A percentile compares a stretch with the other conserved stretches of the same genome.
These are phyloP conservation scores for Gavia stellata DNA, from an alignment of 2,113 vertebrate genomes.

Conservation along the genomic window DNA sequence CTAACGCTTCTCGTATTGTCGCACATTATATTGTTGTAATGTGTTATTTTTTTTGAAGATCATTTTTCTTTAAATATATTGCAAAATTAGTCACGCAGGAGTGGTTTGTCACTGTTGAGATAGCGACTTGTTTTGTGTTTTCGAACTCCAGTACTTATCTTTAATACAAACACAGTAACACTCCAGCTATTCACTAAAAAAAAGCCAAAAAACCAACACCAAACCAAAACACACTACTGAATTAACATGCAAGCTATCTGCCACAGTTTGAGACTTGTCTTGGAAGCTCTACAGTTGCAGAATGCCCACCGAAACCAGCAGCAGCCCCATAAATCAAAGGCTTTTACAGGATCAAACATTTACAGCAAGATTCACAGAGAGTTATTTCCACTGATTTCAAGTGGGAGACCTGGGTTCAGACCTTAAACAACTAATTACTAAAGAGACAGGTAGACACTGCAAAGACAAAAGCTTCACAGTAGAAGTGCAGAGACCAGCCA, in stretches of 20 bases:
- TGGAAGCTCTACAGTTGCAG: neutral
- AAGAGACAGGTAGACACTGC: neutral
- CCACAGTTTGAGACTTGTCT: neutral
- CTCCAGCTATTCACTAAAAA: neutral
- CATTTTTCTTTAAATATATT: neutral
- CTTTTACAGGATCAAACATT: neutral
- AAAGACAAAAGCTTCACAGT: neutral
- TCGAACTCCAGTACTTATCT: neutral
- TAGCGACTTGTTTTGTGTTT: neutral
- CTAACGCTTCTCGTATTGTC: fast-evolving
- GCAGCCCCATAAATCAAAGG: neutral
- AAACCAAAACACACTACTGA: neutral
- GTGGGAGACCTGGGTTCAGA: neutral
- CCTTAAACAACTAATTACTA: neutral
- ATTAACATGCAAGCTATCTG: neutral
- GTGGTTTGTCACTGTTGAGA: neutral
- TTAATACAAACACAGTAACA: neutral
- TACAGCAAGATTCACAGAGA: neutral
- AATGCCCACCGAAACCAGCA: neutral
- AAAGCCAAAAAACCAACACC: neutral
- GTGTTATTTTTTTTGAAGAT: neutral
- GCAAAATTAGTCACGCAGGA: neutral
- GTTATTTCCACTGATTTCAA: neutral
- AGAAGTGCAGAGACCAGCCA: neutral
- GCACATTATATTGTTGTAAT: neutral